These are phyloP conservation scores for Meteorus colon DNA, from an alignment of 2,888 invertebrate genomes.

Conservation along the genomic window DNA sequence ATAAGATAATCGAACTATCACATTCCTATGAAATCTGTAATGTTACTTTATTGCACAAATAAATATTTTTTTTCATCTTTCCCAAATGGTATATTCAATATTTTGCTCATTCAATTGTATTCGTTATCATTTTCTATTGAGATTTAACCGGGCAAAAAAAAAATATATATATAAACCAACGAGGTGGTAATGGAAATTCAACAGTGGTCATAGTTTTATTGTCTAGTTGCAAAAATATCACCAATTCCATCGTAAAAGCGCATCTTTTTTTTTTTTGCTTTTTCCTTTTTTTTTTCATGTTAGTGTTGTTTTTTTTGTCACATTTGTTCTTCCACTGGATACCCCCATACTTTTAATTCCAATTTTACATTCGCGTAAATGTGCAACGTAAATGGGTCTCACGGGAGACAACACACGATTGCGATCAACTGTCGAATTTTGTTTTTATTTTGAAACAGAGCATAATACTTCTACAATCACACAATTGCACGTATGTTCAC, in stretches of 20 bases:
- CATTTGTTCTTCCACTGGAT: background rate
- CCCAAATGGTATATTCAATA: no score
- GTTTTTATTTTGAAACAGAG: background rate
- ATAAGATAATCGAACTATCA: no score
- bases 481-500: background rate
- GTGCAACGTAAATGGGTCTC: background rate
- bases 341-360: background rate
- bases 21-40: no score
- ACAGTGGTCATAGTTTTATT: background rate
- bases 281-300: background rate
- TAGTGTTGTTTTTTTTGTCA: no score
- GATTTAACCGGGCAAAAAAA: background rate
- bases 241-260: background rate
- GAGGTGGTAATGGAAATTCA: conserved; percentile 10
- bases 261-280: background rate
- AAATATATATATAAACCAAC: background rate
- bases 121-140: no score
- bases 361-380: conserved; percentile 6
- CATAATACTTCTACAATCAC: background rate
- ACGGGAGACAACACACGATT: conserved; percentile 7
- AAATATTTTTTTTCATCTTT: no score
- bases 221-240: background rate
- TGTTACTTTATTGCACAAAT: no score
- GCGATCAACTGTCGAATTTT: conserved; percentile 1
- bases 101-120: no score